These are phyloP conservation scores for Elephantulus edwardii DNA, from an alignment of 2,113 vertebrate species.

Conservation along the genomic window DNA sequence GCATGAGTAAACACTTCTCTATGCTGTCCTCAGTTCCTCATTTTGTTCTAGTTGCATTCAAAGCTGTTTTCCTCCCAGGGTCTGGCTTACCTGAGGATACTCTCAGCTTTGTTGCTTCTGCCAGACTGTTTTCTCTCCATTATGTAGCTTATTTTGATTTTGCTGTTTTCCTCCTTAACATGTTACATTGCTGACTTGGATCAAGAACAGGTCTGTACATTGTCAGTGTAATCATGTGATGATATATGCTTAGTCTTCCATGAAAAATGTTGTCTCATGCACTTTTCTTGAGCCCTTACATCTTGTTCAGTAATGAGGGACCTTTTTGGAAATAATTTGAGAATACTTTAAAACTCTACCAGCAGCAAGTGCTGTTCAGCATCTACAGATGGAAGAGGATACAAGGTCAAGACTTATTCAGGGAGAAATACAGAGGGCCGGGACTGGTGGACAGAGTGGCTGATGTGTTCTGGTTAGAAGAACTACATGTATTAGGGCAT, in stretches of 20 bases:
- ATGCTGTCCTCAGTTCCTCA: neutral
- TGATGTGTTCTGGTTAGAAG: neutral
- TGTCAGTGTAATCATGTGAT: neutral
- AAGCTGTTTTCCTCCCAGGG: neutral
- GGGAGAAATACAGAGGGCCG: neutral
- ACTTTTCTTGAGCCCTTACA: neutral
- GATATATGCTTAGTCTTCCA: neutral
- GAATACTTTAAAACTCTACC: neutral
- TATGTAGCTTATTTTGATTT: neutral
- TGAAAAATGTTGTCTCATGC: neutral
- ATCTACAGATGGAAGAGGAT: neutral
- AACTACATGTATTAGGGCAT: neutral
- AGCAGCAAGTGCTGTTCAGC: neutral
- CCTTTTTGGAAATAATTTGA: neutral
- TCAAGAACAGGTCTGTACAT: neutral
- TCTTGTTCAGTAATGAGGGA: neutral
- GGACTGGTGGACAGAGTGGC: neutral
- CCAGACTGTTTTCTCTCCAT: neutral
- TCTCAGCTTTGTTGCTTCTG: neutral
- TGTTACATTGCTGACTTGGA: neutral
- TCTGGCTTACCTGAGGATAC: neutral
- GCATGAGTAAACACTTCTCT: constrained; percentile 15
- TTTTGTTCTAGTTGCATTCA: constrained; percentile 17
- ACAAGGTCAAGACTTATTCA: neutral
- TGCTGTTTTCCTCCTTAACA: neutral